Evolutionary conservation across 2,113 vertebrate genomes (phyloP), one percentile per base, ranked within the genome.

Genomic region (Spea bombifrons): DNA sequence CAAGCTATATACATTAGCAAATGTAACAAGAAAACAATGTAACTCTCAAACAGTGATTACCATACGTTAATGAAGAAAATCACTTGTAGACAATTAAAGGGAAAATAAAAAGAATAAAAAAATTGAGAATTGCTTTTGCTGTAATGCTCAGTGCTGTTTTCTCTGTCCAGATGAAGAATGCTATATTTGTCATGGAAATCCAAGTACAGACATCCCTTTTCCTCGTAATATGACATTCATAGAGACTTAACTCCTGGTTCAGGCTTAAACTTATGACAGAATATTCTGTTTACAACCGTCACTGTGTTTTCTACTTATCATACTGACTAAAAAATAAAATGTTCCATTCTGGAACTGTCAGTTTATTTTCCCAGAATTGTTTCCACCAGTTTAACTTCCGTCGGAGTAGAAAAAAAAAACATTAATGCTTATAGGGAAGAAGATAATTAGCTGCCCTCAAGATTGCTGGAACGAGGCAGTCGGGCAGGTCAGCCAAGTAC

Each of bases 381-480:
- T 94, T 89, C 84, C 86, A 79, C 86, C 86, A 76, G 78, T 79
- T 91, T 90, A 84, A 89, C 94, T 93, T 93, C 83, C 86, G 87
- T 83, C 87, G 85, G 88, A 86, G 85, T 83, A 90, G 30, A 93
- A 88, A 85, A 61, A 84, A 82, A 53, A 70, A 86, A 45, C 63
- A 61, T n/a, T 61, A 15, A 30, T 55, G 89, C 86, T 89, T 89
- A 91, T 93, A 90, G 89, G 88, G 88, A 94, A 91, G 84, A 85
- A 94, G 94, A 94, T 95, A 96, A 93, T 96, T 96, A 95, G 92
- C 87, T 91, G 73, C 87, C 89, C 90, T 89, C 84, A 87, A 88
- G 91, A 88, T 90, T 91, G 88, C 91, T 90, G 87, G 92, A 87
- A 85, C 88, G 86, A 81, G 75, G 86, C 88, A 83, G 86, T 85